These are phyloP conservation scores for Cassiopea andromeda DNA, from an alignment of 30 jellyfish, hydroid and myxozoan species.

Conservation along the genomic window DNA sequence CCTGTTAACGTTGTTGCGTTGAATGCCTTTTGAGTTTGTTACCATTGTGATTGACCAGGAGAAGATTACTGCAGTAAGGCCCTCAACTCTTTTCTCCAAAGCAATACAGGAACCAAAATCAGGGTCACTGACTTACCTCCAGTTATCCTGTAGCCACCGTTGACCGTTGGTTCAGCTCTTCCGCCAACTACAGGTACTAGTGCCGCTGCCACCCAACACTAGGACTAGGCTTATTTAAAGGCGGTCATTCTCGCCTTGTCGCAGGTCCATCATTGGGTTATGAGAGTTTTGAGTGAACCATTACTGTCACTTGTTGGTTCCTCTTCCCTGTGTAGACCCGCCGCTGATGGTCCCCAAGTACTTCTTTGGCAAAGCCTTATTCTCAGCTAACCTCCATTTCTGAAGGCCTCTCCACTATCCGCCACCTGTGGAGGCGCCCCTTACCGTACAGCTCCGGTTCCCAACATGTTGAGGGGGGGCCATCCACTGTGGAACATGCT, in stretches of 20 bases:
- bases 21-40: no score
- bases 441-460: not conserved
- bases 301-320: not conserved
- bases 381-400: not conserved
- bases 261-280: no score
- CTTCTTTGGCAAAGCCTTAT: not conserved
- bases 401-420: constrained; percentile 3
- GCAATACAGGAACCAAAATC: constrained; percentile 6
- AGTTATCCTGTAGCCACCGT: no score
- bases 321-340: constrained; percentile 3
- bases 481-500: no score
- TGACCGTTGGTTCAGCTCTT: constrained; percentile 25
- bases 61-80: not conserved
- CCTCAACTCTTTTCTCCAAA: not conserved
- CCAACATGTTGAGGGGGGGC: no score
- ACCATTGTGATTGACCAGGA: no score
- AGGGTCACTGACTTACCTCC: constrained; percentile 5
- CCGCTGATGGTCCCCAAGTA: not conserved
- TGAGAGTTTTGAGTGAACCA: constrained; percentile 1
- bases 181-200: constrained; percentile 33
- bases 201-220: constrained; percentile 25
- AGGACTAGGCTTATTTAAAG: no score
- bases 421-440: not conserved
- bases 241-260: no score
- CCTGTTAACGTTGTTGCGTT: no score